phyloP scores from a whole-genome alignment of 1,140 invertebrate species.

The Araneus ventricosus region DNA sequence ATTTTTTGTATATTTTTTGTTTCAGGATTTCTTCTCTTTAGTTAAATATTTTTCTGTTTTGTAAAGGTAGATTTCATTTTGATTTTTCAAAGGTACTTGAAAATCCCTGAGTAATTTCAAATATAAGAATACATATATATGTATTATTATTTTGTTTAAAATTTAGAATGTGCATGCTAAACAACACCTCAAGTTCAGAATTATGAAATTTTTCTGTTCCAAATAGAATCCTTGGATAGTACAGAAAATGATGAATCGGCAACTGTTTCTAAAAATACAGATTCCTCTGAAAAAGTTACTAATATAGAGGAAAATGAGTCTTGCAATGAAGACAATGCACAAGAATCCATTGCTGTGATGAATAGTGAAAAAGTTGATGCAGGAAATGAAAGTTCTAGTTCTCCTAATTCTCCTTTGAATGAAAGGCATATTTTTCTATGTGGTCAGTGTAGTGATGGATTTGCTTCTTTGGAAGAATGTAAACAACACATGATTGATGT shows the following conservation, averaged over 20 bases:
- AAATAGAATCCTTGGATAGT: constrained; percentile 5
- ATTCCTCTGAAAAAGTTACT: not conserved
- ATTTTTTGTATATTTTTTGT: no score
- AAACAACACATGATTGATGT: constrained; percentile 79
- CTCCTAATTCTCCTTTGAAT: constrained; percentile 29
- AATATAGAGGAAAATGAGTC: not conserved
- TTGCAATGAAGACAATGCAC: not conserved
- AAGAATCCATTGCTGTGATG: not conserved
- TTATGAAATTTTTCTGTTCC: not conserved
- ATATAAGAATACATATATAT: no score
- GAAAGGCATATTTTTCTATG: constrained; percentile 78
- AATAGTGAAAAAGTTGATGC: not conserved
- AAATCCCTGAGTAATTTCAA: no score
- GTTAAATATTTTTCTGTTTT: no score
- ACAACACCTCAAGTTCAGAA: no score
- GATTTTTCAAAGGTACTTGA: no score
- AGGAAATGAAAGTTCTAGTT: constrained; percentile 9
- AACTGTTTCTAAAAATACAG: not conserved
- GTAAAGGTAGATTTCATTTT: no score
- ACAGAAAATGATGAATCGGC: not conserved
- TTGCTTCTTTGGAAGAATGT: constrained; percentile 79
- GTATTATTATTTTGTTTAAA: no score
- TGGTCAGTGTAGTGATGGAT: constrained; percentile 79
- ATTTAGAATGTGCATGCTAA: no score
- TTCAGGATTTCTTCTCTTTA: no score